These are phyloP conservation scores for Sebastes flavidus DNA, from an alignment of 2,797 vertebrate species.

Conservation along the genomic window DNA sequence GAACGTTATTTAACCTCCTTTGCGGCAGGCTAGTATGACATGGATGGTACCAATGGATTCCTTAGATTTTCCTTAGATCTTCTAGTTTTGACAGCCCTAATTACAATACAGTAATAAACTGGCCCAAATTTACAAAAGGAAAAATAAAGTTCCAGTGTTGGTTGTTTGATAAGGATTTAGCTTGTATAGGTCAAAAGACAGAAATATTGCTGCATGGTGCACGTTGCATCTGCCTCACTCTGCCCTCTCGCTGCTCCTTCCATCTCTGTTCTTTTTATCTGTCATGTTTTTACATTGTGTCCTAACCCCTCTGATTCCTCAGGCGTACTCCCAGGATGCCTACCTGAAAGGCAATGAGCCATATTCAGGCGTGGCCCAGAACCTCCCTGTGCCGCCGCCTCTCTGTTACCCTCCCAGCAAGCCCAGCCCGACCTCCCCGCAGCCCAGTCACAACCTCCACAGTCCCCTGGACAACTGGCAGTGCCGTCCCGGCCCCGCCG, in stretches of 20 bases:
- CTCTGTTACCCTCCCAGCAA: conserved; percentile 84
- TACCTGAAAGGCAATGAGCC: conserved; percentile 91
- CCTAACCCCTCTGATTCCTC: conserved; percentile 21
- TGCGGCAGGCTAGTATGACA: too few species aligned
- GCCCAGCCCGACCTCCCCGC: conserved; percentile 50
- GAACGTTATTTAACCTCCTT: too few species aligned
- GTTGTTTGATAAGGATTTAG: neutral
- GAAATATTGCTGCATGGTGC: neutral
- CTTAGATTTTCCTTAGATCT: too few species aligned
- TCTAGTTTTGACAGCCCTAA: too few species aligned
- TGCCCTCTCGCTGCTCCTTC: conserved; percentile 17
- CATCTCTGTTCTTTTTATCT: neutral
- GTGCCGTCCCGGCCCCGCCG: conserved; percentile 47
- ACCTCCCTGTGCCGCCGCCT: conserved; percentile 88
- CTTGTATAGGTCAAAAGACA: neutral
- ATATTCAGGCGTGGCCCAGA: conserved; percentile 84
- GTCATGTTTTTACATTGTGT: conserved; percentile 10
- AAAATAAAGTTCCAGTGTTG: neutral
- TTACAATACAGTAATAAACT: neutral
- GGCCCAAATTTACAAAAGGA: neutral
- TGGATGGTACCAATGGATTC: too few species aligned
- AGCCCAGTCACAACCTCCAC: conserved; percentile 40
- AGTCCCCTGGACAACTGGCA: conserved; percentile 79
- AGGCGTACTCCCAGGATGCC: conserved; percentile 95
- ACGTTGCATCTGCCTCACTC: neutral